Percentiles rank a stretch among this genome's conserved stretches.
Conservation (phyloP, 1,140 invertebrate species). For the Tribolium madens region DNA sequence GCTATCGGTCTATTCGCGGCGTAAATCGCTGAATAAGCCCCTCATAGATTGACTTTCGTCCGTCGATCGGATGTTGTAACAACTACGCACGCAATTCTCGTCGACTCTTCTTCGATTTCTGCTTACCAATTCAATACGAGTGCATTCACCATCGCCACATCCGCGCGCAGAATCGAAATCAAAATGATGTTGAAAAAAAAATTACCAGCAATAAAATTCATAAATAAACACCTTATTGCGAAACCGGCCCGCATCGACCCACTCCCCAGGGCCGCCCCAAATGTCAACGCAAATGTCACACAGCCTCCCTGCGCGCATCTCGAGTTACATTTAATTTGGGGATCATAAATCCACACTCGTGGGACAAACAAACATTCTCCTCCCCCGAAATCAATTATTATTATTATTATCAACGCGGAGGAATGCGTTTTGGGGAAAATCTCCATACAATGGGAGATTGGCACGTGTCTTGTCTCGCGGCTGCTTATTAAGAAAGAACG, state of each 20-base stretch:
- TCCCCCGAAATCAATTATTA: neutral
- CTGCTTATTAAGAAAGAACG: constrained; percentile 9
- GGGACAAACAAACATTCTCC: constrained; percentile 41
- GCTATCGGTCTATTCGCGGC: constrained; percentile 2
- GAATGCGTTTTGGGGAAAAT: neutral
- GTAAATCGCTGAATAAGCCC: constrained; percentile 26
- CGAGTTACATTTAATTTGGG: constrained; percentile 56
- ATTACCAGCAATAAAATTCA: neutral
- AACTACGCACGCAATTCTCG: constrained; percentile 40
- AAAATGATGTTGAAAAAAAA: constrained; percentile 19
- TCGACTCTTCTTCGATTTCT: constrained; percentile 42
- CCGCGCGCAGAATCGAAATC: constrained; percentile 43
- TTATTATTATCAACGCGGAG: neutral
- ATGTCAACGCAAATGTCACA: constrained; percentile 52
- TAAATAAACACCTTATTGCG: constrained; percentile 1
- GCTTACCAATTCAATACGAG: constrained; percentile 46
- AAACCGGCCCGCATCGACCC: neutral
- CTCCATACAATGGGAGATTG: constrained; percentile 22
- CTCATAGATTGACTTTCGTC: constrained; percentile 13
- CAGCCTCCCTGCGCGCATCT: constrained; percentile 50
- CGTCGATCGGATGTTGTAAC: constrained; percentile 43
- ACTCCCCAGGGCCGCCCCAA: constrained; percentile 38
- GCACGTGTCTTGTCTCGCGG: constrained; percentile 27
- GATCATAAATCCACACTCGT: constrained; percentile 46
- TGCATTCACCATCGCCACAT: constrained; percentile 44